phyloP scores from a whole-genome alignment of 2,888 invertebrate species.

The Xestia c-nigrum region DNA sequence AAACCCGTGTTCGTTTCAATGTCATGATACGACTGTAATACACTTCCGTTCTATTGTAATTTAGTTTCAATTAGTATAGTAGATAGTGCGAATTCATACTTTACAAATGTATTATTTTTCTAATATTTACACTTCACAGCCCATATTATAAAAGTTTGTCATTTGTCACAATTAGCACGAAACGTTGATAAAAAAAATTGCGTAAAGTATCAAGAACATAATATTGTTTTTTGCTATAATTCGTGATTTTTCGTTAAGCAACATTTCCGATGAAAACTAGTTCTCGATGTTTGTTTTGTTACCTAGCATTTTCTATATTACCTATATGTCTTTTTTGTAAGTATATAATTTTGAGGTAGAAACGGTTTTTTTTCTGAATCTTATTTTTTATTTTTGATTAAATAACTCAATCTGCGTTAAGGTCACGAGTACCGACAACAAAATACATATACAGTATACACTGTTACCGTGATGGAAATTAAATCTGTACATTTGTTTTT shows the following conservation, averaged over 20 bases:
- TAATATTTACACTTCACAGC: conserved; percentile 22
- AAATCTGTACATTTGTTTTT: conserved; percentile 21
- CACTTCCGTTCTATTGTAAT: conserved; percentile 54
- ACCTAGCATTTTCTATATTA: not conserved
- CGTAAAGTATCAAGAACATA: conserved; percentile 27
- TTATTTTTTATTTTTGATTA: no score
- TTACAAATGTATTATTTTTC: conserved; percentile 14
- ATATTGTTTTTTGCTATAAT: conserved; percentile 4
- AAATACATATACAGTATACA: not conserved
- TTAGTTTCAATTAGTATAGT: conserved; percentile 41
- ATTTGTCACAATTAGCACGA: not conserved
- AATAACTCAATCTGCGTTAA: not conserved
- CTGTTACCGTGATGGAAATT: conserved; percentile 2
- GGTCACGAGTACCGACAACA: conserved; percentile 1
- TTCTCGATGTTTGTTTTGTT: not conserved
- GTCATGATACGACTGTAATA: conserved; percentile 30
- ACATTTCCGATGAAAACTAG: not conserved
- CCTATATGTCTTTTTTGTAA: no score
- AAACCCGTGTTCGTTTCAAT: conserved; percentile 35
- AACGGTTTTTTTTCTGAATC: no score
- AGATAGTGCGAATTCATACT: conserved; percentile 38
- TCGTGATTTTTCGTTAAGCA: conserved; percentile 9
- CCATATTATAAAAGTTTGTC: conserved; percentile 1
- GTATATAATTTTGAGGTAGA: no score
- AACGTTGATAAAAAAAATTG: not conserved